Evolutionary conservation across 2,888 invertebrate genomes (phyloP), one percentile per base, ranked within the genome.

Genomic region (Folsomia manolachei): DNA sequence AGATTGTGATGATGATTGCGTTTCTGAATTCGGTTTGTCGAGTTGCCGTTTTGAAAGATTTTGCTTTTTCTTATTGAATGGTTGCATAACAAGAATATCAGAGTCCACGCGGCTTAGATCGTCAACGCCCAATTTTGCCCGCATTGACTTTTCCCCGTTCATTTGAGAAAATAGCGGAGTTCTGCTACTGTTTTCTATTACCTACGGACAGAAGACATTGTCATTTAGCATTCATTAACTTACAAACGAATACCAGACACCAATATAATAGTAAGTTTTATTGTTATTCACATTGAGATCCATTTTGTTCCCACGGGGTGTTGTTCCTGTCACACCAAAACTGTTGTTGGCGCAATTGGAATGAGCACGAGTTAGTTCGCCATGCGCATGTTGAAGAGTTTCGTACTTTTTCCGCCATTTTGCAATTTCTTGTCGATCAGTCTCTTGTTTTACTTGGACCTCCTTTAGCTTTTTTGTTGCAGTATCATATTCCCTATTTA

Each of bases 401-500:
- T 26, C 7, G n/a, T 24, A 51, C 19, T 60, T 53, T 24, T 9
- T 19, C 9, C 25, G 2, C 1, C 66, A 21, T 26, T 71, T 75
- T 14, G 65, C 14, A 18, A 70, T 70, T 2, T 72, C 70, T 2
- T 27, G 18, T 51, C 72, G 24, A 1, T 65, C 11, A 1, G 0
- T 63, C 25, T 75, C 75, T 2, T 64, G 51, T 1, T 51, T 61
- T 2, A n/a, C 11, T 24, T 71, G 70, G 0, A 53, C n/a, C 2
- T 73, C 71, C 19, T n/a, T 60, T 23, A 39, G 27, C 27, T 70
- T 75, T 19, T 66, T 71, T 2, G 62, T 53, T 7, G 60, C n/a
- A 19, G 19, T 69, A n/a, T 65, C 62, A 4, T 64, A 24, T 27
- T 75, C 75, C 25, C 73, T 73, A 25, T 11, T 11, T 9, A 64